phyloP scores from a whole-genome alignment of 2,888 invertebrate species.

The Eupithecia subumbrata region DNA sequence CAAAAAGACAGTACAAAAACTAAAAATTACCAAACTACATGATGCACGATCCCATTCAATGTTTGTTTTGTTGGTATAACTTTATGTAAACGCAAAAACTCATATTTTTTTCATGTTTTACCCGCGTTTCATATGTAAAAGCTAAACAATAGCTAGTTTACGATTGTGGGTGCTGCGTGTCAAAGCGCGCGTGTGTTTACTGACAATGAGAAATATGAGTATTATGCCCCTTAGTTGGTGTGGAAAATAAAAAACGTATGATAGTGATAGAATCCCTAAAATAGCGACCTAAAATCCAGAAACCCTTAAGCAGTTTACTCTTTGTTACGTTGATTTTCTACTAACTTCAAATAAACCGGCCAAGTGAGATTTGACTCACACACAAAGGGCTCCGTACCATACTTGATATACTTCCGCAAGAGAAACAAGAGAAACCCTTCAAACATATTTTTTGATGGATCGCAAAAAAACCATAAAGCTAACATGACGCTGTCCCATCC shows the following conservation, averaged over 20 bases:
- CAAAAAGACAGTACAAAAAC: background rate
- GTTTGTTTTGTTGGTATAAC: background rate
- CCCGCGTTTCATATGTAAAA: conserved; percentile 9
- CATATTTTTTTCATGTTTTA: conserved; percentile 9
- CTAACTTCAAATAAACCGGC: background rate
- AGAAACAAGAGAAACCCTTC: too few species aligned
- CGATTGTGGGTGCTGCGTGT: conserved; percentile 49
- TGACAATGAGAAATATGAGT: conserved; percentile 67
- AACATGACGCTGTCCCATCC: too few species aligned
- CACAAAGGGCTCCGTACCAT: too few species aligned
- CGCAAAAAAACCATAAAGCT: too few species aligned
- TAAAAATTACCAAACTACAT: background rate
- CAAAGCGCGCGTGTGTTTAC: conserved; percentile 66
- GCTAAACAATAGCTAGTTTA: conserved; percentile 54
- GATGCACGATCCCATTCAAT: background rate
- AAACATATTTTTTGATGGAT: too few species aligned
- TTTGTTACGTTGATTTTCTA: conserved; percentile 7
- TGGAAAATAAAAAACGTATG: conserved; percentile 60
- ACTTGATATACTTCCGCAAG: too few species aligned
- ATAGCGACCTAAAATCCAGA: background rate
- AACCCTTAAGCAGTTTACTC: background rate
- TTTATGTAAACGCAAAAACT: background rate
- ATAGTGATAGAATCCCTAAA: background rate
- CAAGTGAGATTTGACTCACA: too few species aligned
- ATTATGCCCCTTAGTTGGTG: conserved; percentile 70